Evolutionary conservation across 2,113 vertebrate genomes (phyloP).

Genomic region (Strix aluco): DNA sequence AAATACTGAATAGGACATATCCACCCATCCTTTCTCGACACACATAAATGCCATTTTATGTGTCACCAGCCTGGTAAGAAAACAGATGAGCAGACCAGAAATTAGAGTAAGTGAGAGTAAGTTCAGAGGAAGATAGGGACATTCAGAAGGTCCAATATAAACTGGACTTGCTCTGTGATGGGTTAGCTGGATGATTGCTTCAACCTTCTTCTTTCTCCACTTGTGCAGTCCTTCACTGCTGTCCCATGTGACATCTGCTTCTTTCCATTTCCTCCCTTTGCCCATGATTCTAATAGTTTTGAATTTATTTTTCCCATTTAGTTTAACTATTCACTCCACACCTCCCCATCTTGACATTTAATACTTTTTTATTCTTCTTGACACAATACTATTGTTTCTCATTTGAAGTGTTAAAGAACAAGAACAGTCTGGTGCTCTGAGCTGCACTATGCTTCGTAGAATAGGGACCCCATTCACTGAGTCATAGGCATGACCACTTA

Average conservation of each 20-base stretch:
- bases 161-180: not conserved
- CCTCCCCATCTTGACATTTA: not conserved
- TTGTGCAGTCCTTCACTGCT: not conserved
- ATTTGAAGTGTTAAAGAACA: not conserved
- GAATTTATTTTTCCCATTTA: not conserved
- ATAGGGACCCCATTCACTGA: not conserved
- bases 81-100: not conserved
- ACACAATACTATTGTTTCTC: not conserved
- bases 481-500: not conserved
- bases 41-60: not conserved
- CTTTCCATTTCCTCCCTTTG: not conserved
- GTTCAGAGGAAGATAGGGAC: not conserved
- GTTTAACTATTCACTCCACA: not conserved
- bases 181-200: not conserved
- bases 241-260: not conserved
- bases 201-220: not conserved
- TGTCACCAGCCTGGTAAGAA: not conserved
- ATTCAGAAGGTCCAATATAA: not conserved
- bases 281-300: not conserved
- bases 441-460: not conserved
- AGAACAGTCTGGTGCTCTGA: not conserved
- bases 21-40: not conserved
- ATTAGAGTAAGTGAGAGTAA: not conserved
- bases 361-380: not conserved
- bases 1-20: not conserved